These are phyloP conservation scores for Etheostoma spectabile DNA, from an alignment of 2,113 vertebrate species.

Conservation along the genomic window DNA sequence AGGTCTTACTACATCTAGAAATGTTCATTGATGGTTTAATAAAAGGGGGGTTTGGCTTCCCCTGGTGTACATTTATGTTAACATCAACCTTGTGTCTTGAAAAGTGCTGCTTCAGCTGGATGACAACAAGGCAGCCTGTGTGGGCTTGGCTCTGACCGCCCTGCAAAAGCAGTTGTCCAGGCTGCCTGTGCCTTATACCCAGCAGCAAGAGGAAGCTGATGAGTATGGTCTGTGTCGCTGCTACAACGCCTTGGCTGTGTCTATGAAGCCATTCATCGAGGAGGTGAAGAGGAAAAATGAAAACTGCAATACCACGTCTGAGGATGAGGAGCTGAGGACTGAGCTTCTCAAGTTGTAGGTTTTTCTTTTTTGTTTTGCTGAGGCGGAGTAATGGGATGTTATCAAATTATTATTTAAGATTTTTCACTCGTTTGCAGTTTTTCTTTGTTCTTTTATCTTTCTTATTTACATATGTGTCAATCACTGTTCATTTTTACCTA, in stretches of 20 bases:
- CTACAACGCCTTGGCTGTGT: conserved; percentile 85
- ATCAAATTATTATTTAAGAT: background rate
- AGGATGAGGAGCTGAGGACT: conserved; percentile 84
- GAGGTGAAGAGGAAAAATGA: conserved; percentile 81
- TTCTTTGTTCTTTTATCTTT: background rate
- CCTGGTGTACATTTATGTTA: conserved; percentile 55
- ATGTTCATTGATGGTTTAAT: background rate
- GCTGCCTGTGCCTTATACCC: conserved; percentile 92
- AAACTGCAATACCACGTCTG: conserved; percentile 36
- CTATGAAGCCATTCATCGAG: conserved; percentile 89
- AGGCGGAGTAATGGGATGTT: background rate
- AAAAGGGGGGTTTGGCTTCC: conserved; percentile 47
- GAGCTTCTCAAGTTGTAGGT: conserved; percentile 94
- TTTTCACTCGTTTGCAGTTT: background rate
- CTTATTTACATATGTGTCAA: background rate
- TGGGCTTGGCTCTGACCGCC: conserved; percentile 87
- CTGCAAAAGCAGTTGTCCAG: conserved; percentile 89
- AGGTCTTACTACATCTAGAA: background rate
- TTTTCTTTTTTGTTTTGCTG: background rate
- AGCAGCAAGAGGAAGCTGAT: conserved; percentile 88
- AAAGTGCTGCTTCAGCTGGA: conserved; percentile 88
- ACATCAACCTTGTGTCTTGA: background rate
- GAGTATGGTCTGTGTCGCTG: conserved; percentile 87
- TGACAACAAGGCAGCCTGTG: conserved; percentile 84
- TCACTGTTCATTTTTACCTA: background rate